Evolutionary conservation across 2,888 invertebrate species (phyloP).

Genomic region (Lasioglossum pauxillum): DNA sequence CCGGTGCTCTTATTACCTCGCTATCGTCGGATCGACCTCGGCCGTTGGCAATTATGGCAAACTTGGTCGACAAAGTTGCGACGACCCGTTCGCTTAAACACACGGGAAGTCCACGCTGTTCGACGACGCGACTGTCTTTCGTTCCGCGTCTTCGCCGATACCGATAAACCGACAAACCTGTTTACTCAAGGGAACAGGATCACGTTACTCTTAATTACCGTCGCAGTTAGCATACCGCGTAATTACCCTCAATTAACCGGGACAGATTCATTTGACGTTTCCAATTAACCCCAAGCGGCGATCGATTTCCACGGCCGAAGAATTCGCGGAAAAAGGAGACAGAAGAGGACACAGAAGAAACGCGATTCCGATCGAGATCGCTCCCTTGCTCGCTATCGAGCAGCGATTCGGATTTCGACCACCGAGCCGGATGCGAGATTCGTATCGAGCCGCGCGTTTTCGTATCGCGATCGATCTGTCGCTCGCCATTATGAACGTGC

Average conservation of each 20-base stretch:
- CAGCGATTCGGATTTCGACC: conserved; percentile 30
- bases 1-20: not conserved
- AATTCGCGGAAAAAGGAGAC: not conserved
- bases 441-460: conserved; percentile 9
- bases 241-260: conserved; percentile 35
- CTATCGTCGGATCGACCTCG: conserved; percentile 34
- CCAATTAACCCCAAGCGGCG: not conserved
- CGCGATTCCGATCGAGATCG: not conserved
- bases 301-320: not conserved
- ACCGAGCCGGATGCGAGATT: conserved; percentile 1
- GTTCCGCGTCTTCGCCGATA: not conserved
- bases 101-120: not conserved
- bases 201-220: conserved; percentile 42
- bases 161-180: conserved; percentile 28
- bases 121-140: not conserved
- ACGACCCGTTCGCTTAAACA: not conserved
- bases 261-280: conserved; percentile 27
- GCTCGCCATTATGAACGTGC: conserved; percentile 30
- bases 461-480: conserved; percentile 27
- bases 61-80: conserved; percentile 28
- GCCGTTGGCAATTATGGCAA: conserved; percentile 18
- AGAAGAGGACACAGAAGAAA: not conserved
- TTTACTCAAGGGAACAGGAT: conserved; percentile 17
- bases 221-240: conserved; percentile 22
- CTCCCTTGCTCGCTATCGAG: not conserved